These are phyloP conservation scores for Amblyopsis hoosieri DNA, from an alignment of 2,797 vertebrate genomes.

Conservation along the genomic window DNA sequence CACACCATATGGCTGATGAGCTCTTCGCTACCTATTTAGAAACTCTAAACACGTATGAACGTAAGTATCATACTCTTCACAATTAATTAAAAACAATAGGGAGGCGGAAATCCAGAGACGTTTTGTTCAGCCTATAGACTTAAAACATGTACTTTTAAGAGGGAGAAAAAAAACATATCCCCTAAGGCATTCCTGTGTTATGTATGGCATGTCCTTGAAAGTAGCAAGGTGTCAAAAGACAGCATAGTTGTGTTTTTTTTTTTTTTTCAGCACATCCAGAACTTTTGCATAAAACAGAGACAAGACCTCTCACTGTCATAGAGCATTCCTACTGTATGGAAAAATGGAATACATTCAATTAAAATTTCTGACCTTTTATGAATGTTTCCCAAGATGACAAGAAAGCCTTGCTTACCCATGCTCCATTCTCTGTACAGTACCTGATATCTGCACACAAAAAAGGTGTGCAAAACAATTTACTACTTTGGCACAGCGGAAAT, in stretches of 20 bases:
- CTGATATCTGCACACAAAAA: constrained; percentile 21
- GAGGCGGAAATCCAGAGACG: constrained; percentile 54
- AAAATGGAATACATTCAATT: constrained; percentile 56
- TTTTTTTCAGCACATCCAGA: constrained; percentile 37
- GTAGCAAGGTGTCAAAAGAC: constrained; percentile 67
- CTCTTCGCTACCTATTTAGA: constrained; percentile 76
- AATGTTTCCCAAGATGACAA: constrained; percentile 38
- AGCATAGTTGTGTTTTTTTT: constrained; percentile 39
- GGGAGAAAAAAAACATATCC: constrained; percentile 50
- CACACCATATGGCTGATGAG: constrained; percentile 82
- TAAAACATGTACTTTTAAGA: constrained; percentile 57
- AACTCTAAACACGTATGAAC: constrained; percentile 73
- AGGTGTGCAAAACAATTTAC: constrained; percentile 15
- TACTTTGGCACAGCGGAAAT: constrained; percentile 23
- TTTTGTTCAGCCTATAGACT: constrained; percentile 61
- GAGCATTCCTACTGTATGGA: constrained; percentile 19
- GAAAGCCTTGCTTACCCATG: constrained; percentile 33
- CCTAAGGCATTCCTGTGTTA: constrained; percentile 69
- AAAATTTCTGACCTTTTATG: constrained; percentile 60
- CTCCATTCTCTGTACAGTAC: neutral
- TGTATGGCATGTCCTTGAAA: constrained; percentile 79
- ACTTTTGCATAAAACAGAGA: constrained; percentile 59
- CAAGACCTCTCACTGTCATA: constrained; percentile 42
- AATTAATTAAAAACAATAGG: constrained; percentile 78
- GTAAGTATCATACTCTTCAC: constrained; percentile 74